Base-by-base conservation (phyloP, 1,140 invertebrate genomes). In the Parapsyche elsis region DNA sequence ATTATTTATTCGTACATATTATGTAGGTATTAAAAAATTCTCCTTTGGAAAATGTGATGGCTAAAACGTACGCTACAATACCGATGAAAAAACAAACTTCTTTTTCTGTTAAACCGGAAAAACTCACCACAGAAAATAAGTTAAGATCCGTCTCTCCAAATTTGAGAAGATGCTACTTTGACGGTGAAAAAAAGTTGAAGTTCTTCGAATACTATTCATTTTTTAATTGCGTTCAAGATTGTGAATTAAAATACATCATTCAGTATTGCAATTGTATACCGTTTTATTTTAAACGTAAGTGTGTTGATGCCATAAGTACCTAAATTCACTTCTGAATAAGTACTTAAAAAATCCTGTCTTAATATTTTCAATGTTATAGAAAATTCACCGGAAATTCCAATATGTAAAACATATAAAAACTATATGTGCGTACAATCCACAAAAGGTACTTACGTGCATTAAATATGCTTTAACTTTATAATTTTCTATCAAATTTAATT, bases 91-190 rank as follows among this genome's bases (percentile, higher is more conserved):
- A 84, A 44, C 86, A 87, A 86, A 88, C 88, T 0, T 88, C 87
- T n/a, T 85, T 89, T 5, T 86, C 88, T 74, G 84, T 89, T 10
- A 85, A 85, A 7, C 87, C 88, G 2, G 86, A 85, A 9, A 88
- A 86, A 0, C 86, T 88, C 76, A 86, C 85, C 49, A 88, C 87
- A 0, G 87, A 88, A 44, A 61, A 76, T 0, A 83, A 84, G 0
- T 84, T 89, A 23, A 82, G 85, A 59, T 71, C 81, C 0, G 71
- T 88, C 26, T 71, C 84, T 0, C 86, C 88, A 0, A 87, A 88
- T 9, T 88, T 88, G 76, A 86, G 92, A 10, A 89, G 90, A 75
- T 93, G 92, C 80, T 91, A 89, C 80, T 92, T 92, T 79, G 88
- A 90, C 19, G 85, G 87, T 0, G 92, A 93, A 83, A 89, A 88